Percentiles rank a stretch among this genome's conserved stretches.
phyloP scores from a whole-genome alignment of 2,797 vertebrate species.

The Myripristis jacobus region DNA sequence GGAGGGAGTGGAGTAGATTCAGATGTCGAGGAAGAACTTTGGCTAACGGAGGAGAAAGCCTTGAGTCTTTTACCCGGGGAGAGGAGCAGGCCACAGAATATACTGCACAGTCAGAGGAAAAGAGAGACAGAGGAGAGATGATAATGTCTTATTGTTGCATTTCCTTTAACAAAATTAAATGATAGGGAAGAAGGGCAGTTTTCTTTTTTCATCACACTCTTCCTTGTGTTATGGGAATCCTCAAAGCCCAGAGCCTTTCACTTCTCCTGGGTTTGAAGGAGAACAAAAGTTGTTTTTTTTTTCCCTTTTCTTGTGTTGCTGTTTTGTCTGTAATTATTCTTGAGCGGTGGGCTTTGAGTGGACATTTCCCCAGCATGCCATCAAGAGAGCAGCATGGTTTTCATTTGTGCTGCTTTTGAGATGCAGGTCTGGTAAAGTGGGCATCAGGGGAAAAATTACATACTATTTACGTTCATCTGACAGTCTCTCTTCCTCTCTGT shows the following conservation, averaged over 20 bases:
- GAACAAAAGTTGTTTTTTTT: conserved; percentile 10
- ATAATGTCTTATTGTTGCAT: conserved; percentile 65
- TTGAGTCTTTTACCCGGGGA: conserved; percentile 43
- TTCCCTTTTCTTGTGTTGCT: conserved; percentile 1
- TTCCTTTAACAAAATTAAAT: conserved; percentile 66
- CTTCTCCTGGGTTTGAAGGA: conserved; percentile 14
- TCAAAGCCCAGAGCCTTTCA: conserved; percentile 33
- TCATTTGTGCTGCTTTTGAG: conserved; percentile 46
- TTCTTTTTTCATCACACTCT: conserved; percentile 57
- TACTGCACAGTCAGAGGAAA: conserved; percentile 28
- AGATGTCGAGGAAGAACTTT: conserved; percentile 52
- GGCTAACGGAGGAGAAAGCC: conserved; percentile 44
- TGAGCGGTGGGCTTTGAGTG: conserved; percentile 36
- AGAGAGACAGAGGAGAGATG: conserved; percentile 38
- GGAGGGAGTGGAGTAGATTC: conserved; percentile 64
- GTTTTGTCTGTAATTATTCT: conserved; percentile 19
- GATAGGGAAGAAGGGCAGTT: conserved; percentile 29
- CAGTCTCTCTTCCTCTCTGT: conserved; percentile 16
- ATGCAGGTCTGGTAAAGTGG: conserved; percentile 24
- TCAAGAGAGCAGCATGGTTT: conserved; percentile 48
- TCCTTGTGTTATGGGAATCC: conserved; percentile 43
- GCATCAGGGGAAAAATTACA: conserved; percentile 32
- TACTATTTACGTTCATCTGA: conserved; percentile 37
- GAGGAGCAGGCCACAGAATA: conserved; percentile 1
- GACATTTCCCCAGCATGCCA: conserved; percentile 38